phyloP scores from a whole-genome alignment of 2,888 invertebrate genomes.

The Melieria picta region DNA sequence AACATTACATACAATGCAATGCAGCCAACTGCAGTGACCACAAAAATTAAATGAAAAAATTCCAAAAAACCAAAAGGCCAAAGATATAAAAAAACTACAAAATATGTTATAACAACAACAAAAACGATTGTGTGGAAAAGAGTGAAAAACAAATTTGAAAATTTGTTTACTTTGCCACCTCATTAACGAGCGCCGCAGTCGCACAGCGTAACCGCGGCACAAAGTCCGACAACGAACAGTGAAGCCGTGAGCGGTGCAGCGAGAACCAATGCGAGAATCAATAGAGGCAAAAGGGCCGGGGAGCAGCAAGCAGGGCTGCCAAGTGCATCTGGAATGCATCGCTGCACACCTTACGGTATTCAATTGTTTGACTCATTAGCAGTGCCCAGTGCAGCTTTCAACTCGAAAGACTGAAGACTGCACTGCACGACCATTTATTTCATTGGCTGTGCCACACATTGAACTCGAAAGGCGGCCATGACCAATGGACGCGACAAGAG shows the following conservation, averaged over 20 bases:
- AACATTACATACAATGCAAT: conserved; percentile 8
- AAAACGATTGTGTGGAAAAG: neutral
- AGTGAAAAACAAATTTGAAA: conserved; percentile 23
- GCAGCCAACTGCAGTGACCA: conserved; percentile 1
- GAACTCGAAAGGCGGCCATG: too few species aligned
- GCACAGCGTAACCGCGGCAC: neutral
- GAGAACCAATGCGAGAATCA: too few species aligned
- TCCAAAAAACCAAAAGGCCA: neutral
- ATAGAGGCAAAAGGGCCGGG: too few species aligned
- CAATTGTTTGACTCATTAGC: conserved; percentile 54
- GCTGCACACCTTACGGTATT: conserved; percentile 47
- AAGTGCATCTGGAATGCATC: conserved; percentile 49
- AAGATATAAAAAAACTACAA: neutral
- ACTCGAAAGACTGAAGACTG: neutral
- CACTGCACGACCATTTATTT: too few species aligned
- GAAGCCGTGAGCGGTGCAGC: too few species aligned
- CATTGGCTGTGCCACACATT: too few species aligned
- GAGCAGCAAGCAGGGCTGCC: neutral
- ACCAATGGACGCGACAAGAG: too few species aligned
- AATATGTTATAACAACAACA: too few species aligned
- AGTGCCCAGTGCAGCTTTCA: conserved; percentile 51
- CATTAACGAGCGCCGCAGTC: conserved; percentile 48
- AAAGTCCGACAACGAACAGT: too few species aligned
- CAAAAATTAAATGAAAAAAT: neutral
- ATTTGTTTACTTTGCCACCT: conserved; percentile 56